phyloP scores from a whole-genome alignment of 2,797 vertebrate genomes.

The Corythornis leucogaster region DNA sequence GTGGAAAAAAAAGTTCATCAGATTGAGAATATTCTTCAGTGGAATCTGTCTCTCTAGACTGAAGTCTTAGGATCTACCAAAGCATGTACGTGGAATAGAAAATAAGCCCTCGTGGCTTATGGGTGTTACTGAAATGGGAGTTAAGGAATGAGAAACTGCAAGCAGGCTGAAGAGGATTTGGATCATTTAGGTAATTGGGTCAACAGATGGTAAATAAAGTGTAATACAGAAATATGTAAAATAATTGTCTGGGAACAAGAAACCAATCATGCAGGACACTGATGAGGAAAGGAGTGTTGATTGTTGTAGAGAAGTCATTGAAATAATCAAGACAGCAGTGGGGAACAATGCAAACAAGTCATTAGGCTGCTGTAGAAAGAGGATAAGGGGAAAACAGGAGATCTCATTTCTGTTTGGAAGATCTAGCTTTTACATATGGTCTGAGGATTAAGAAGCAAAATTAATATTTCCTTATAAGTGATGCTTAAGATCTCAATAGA shows the following conservation, averaged over 20 bases:
- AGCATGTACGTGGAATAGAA: background rate
- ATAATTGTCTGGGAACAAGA: constrained; percentile 82
- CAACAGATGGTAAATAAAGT: constrained; percentile 27
- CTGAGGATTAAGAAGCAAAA: constrained; percentile 8
- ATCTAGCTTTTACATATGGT: constrained; percentile 7
- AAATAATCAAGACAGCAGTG: constrained; percentile 69
- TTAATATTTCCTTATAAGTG: background rate
- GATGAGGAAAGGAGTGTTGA: constrained; percentile 85
- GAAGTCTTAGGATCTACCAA: background rate
- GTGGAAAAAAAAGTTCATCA: background rate
- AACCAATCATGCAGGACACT: constrained; percentile 81
- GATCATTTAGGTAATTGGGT: constrained; percentile 35
- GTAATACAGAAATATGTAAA: constrained; percentile 79
- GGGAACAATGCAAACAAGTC: constrained; percentile 28
- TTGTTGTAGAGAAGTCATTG: constrained; percentile 80
- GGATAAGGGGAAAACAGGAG: constrained; percentile 7
- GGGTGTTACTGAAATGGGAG: background rate
- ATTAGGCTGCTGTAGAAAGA: constrained; percentile 8
- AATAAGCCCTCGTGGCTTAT: background rate
- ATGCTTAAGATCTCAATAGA: background rate
- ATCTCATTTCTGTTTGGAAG: constrained; percentile 9
- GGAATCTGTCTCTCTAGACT: background rate
- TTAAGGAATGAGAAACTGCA: constrained; percentile 5
- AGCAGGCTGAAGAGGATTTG: constrained; percentile 19
- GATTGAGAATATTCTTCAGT: background rate